Conservation (phyloP, 2,113 vertebrate genomes). For the Odobenus rosmarus region DNA sequence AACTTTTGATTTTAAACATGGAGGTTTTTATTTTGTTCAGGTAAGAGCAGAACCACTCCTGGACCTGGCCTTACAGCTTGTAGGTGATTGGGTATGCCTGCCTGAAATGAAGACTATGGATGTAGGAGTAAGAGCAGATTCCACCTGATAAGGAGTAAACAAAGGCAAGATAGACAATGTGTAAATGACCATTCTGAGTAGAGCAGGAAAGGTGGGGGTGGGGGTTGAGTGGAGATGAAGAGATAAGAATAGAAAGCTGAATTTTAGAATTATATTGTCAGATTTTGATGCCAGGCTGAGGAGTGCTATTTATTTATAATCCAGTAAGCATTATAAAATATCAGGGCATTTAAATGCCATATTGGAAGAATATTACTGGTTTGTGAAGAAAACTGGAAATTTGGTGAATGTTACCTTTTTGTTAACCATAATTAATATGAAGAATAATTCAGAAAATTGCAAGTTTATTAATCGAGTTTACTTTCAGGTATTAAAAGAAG, state of each 20-base stretch:
- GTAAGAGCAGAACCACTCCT: not conserved
- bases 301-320: not conserved
- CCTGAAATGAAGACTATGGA: not conserved
- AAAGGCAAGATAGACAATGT: not conserved
- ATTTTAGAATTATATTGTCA: not conserved
- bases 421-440: not conserved
- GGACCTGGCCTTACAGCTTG: not conserved
- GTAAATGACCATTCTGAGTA: not conserved
- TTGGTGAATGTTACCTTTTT: conserved; percentile 28
- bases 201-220: not conserved
- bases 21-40: conserved; percentile 46
- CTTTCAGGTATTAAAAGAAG: not conserved
- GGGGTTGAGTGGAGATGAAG: not conserved
- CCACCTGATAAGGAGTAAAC: not conserved
- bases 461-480: conserved; percentile 7
- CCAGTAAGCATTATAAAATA: not conserved
- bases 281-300: not conserved
- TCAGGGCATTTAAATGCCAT: not conserved
- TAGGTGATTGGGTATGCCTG: not conserved
- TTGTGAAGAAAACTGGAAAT: conserved; percentile 44
- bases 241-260: not conserved
- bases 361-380: not conserved
- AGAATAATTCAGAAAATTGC: not conserved
- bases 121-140: not conserved
- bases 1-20: not conserved